Conservation (phyloP, 2,888 invertebrate genomes). For the Strigamia maritima region DNA sequence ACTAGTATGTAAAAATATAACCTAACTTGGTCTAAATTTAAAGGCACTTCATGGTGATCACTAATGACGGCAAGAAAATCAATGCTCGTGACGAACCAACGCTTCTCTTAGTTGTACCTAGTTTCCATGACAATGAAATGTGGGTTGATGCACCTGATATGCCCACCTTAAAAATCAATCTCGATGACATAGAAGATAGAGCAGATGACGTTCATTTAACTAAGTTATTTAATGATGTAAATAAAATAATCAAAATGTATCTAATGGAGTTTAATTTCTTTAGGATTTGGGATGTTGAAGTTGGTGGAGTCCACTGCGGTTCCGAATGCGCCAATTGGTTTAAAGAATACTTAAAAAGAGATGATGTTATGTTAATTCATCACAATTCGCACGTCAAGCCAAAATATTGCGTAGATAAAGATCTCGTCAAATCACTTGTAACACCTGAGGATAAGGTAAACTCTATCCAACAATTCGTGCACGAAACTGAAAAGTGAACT, state of each 20-base stretch:
- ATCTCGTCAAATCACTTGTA: not conserved
- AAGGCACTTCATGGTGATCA: conserved; percentile 40
- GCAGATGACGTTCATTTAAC: not conserved
- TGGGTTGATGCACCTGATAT: conserved; percentile 40
- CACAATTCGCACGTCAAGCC: not conserved
- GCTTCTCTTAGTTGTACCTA: conserved; percentile 38
- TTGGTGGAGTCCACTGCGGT: conserved; percentile 5
- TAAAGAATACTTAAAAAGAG: not conserved
- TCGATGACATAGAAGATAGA: not conserved
- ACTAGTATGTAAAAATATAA: not conserved
- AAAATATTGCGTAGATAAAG: conserved; percentile 11
- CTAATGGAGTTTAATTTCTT: not conserved
- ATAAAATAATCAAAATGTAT: not conserved
- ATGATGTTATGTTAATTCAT: not conserved
- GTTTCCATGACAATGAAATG: conserved; percentile 37
- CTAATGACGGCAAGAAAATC: conserved; percentile 35
- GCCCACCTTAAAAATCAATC: conserved; percentile 36
- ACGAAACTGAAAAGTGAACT: too few species aligned
- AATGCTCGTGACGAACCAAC: conserved; percentile 40
- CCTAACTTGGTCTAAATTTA: not conserved
- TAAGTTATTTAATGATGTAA: not conserved
- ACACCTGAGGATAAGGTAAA: not conserved
- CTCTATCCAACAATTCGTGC: too few species aligned
- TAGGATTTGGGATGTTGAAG: conserved; percentile 5
- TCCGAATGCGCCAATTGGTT: not conserved